phyloP scores from a whole-genome alignment of 2,797 vertebrate species.

The Gila robusta region DNA sequence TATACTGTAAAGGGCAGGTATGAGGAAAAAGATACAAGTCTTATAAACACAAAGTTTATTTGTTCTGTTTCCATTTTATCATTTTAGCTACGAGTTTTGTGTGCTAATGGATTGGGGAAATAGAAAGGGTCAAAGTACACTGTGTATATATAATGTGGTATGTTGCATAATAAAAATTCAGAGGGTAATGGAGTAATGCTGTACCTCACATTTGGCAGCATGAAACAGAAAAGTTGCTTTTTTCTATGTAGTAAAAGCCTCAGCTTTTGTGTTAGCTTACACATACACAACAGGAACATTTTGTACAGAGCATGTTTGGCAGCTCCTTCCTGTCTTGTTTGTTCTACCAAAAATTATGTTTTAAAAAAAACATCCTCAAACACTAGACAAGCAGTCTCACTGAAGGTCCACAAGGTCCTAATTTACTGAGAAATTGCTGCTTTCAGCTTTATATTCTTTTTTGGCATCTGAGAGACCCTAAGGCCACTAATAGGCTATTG shows the following conservation, averaged over 20 bases:
- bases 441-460: constrained; percentile 3
- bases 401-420: neutral
- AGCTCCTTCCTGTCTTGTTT: neutral
- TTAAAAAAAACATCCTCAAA: neutral
- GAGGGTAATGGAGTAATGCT: constrained; percentile 15
- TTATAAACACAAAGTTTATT: constrained; percentile 23
- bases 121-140: constrained; percentile 39
- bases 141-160: constrained; percentile 22
- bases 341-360: neutral
- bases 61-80: constrained; percentile 25
- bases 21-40: neutral
- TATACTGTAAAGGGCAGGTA: constrained; percentile 32
- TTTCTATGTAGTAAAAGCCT: neutral
- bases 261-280: constrained; percentile 5
- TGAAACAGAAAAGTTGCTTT: neutral
- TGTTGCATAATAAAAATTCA: constrained; percentile 36
- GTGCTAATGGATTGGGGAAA: constrained; percentile 52
- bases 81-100: neutral
- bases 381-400: neutral
- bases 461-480: neutral
- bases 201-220: constrained; percentile 12
- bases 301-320: neutral
- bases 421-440: constrained; percentile 13
- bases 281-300: neutral
- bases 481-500: neutral